A percentile compares a stretch with the other conserved stretches of the same genome.
These are phyloP conservation scores for Archilochus colubris DNA, from an alignment of 2,113 vertebrate genomes.

Conservation along the genomic window DNA sequence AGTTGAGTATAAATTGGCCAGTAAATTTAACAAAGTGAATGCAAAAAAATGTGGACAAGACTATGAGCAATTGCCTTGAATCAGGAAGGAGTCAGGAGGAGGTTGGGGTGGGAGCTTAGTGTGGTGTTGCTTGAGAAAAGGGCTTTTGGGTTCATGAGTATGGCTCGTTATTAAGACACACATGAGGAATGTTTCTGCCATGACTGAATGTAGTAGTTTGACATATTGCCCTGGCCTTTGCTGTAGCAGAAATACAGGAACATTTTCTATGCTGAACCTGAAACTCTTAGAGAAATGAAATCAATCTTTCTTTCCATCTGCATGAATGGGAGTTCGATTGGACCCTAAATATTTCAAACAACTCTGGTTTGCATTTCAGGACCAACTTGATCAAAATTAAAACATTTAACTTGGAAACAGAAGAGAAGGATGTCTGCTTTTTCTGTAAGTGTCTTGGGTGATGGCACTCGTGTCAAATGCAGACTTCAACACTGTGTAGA, in stretches of 20 bases:
- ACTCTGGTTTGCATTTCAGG: background rate
- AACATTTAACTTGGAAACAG: background rate
- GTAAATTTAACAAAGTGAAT: background rate
- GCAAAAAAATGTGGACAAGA: background rate
- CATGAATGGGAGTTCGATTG: background rate
- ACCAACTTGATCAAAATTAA: background rate
- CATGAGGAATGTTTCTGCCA: background rate
- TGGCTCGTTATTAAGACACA: fast-evolving
- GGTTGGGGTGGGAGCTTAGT: background rate
- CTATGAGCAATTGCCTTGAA: background rate
- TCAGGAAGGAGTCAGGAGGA: background rate
- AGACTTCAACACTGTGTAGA: background rate
- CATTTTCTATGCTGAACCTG: background rate
- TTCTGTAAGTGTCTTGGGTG: background rate
- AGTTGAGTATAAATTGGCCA: background rate
- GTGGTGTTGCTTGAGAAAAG: slow-evolving; percentile 1
- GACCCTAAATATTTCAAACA: background rate
- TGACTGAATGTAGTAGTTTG: background rate
- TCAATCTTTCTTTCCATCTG: background rate
- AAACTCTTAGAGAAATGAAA: background rate
- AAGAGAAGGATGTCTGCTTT: background rate
- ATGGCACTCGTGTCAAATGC: background rate
- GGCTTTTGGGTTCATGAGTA: background rate
- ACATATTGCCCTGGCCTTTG: background rate
- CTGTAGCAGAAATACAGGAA: background rate